Evolutionary conservation across 2,113 vertebrate genomes (phyloP), one percentile per base, ranked within the genome.

Genomic region (Seriola dumerili): DNA sequence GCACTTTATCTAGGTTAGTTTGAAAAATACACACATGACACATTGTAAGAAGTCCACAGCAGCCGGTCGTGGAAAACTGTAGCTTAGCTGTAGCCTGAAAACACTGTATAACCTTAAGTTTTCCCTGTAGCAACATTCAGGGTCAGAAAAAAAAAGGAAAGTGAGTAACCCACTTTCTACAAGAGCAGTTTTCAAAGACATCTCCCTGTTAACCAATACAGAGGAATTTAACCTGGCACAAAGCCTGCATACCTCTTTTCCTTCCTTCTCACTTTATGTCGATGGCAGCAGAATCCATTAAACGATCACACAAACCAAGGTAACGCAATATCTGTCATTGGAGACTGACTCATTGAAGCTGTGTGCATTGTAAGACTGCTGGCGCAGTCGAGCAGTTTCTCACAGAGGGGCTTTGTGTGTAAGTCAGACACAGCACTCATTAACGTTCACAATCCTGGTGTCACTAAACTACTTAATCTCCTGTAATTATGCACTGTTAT

Each of bases 401-500:
- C 67, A 91, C 82, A 88, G 80, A 72, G 44, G 57, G 72, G 75
- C 88, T 76, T 77, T 91, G 78, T 88, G 55, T 71, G 81, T 59
- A 72, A 64, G 61, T 72, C 65, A 42, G 8, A 70, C 44, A 7
- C 12, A 29, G 72, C 78, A 57, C 34, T 29, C 4, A 57, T 58
- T 76, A 75, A 87, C 67, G 65, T 66, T 72, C 69, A 71, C 0
- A 55, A 69, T 77, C 32, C 11, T 52, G 17, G 36, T 34, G 8
- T 17, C 44, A 59, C 19, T 14, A 11, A 73, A 38, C 4, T 4
- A 3, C 12, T 25, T 72, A 40, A 75, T 73, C 21, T 50, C 19
- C 25, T 1, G 3, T 64, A 50, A 79, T 64, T n/a, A 64, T 0
- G 0, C 4, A 16, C 4, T 62, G 8, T 50, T 57, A 32, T 11